Percentiles rank a stretch among this genome's conserved stretches.
phyloP scores from a whole-genome alignment of 2,797 vertebrate species.

The Characodon lateralis region DNA sequence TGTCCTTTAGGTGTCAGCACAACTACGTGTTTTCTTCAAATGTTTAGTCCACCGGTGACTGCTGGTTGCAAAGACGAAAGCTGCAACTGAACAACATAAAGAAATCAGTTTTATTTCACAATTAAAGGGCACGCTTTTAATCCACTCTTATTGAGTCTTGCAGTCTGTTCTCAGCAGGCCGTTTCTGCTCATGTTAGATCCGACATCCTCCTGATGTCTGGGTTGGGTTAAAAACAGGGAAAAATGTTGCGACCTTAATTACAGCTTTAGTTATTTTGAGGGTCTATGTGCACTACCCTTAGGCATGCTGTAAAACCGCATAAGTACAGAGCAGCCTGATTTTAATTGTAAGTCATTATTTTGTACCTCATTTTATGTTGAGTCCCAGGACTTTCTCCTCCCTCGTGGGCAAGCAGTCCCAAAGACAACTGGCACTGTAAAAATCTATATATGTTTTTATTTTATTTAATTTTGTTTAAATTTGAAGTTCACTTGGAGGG shows the following conservation, averaged over 20 bases:
- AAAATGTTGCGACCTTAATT: conserved; percentile 70
- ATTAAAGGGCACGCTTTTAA: background rate
- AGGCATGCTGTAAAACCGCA: conserved; percentile 77
- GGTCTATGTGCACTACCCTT: conserved; percentile 64
- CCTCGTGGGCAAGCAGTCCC: conserved; percentile 44
- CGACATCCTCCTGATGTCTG: conserved; percentile 62
- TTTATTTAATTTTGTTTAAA: conserved; percentile 1
- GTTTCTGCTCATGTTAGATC: conserved; percentile 43
- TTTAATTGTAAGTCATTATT: conserved; percentile 80
- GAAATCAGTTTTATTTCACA: conserved; percentile 23
- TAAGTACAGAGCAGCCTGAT: conserved; percentile 77
- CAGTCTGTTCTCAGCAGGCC: conserved; percentile 8
- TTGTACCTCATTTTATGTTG: conserved; percentile 73
- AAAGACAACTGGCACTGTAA: conserved; percentile 7
- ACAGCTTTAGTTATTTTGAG: conserved; percentile 76
- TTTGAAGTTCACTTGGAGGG: conserved; percentile 21
- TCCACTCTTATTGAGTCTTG: conserved; percentile 9
- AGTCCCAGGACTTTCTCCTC: conserved; percentile 77
- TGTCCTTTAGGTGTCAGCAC: conserved; percentile 84
- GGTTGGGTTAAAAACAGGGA: conserved; percentile 64
- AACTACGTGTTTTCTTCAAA: conserved; percentile 47
- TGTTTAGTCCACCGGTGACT: background rate
- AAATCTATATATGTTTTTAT: background rate
- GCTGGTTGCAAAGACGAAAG: conserved; percentile 8
- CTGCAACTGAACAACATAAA: conserved; percentile 2